Base-by-base conservation (phyloP, 2,888 invertebrate genomes). In the Biston betularia region DNA sequence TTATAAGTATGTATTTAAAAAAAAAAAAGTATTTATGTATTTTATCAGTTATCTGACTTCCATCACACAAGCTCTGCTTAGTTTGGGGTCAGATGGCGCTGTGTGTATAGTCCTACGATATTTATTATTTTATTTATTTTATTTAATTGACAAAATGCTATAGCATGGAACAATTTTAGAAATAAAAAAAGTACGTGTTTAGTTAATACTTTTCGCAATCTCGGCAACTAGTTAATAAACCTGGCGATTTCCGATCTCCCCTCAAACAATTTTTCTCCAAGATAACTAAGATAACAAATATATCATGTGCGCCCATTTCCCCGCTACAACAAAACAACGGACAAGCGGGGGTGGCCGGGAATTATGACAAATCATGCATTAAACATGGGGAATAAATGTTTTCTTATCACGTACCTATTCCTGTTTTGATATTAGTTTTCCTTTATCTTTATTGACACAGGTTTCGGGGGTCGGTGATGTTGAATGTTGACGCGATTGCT, bases 331-430 rank as follows among this genome's bases (percentile, higher is more conserved):
- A 89, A 92, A 91, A 93, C 92, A 92, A 92, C 89, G 86, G 85
- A 81, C 86, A 79, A 75, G 80, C 82, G 79, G 86, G 89, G 92
- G 89, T 88, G 87, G 89, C 85, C 87, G 89, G 85, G 89, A 93
- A 93, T 93, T 93, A 93, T 92, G 92, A 93, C 93, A 92, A 92
- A 93, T 93, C 93, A 93, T 93, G 93, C 93, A 93, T 93, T 93
- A 93, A 93, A 93, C 93, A 93, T 93, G 86, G 93, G 90, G 92
- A 93, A 93, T 93, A 93, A 93, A 93, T 93, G 93, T 93, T 93
- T 93, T 93, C 93, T 93, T 93, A 93, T 93, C 93, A 93, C 93
- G 93, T 93, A 89, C 91, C 92, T 93, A 92, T 90, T 92, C 89
- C 89, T 92, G 92, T 91, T 93, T 89, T 89, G 90, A 92, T 93